phyloP scores from a whole-genome alignment of 2,888 invertebrate genomes.

The Chrysolina americana region DNA sequence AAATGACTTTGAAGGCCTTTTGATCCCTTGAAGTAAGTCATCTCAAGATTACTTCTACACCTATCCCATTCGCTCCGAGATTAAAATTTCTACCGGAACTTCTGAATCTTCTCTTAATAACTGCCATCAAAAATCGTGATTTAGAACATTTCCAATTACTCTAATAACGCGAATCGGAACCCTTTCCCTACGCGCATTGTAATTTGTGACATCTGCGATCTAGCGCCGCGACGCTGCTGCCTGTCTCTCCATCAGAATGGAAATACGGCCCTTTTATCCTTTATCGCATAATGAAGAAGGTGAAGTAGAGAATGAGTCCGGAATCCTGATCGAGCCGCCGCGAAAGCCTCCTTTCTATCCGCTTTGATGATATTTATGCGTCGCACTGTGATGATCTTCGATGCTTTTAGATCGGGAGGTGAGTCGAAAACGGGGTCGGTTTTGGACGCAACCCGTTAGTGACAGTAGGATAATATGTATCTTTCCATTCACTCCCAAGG shows the following conservation, averaged over 20 bases:
- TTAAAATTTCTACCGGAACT: slow-evolving; percentile 15
- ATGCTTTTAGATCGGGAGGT: slow-evolving; percentile 45
- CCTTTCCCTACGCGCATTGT: slow-evolving; percentile 52
- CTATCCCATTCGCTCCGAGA: background rate
- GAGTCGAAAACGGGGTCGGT: slow-evolving; percentile 5
- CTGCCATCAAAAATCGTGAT: slow-evolving; percentile 37
- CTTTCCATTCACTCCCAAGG: no score
- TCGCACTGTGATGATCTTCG: slow-evolving; percentile 59
- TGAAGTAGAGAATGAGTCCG: slow-evolving; percentile 58
- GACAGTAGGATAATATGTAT: no score
- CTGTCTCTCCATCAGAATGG: slow-evolving; percentile 54
- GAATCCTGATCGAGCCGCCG: slow-evolving; percentile 53
- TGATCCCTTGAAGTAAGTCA: background rate
- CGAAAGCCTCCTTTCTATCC: slow-evolving; percentile 55
- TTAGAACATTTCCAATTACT: slow-evolving; percentile 51
- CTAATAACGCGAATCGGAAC: slow-evolving; percentile 50
- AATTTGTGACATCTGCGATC: slow-evolving; percentile 67
- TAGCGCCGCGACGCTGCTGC: slow-evolving; percentile 46
- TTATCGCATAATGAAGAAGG: slow-evolving; percentile 66
- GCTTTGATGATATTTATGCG: slow-evolving; percentile 68
- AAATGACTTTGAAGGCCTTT: no score
- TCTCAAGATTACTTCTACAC: background rate
- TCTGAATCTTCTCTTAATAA: slow-evolving; percentile 23
- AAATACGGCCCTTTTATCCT: slow-evolving; percentile 65
- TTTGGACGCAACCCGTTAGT: background rate